Evolutionary conservation across 2,797 vertebrate species (phyloP).

Genomic region (Gobio occitaniae): DNA sequence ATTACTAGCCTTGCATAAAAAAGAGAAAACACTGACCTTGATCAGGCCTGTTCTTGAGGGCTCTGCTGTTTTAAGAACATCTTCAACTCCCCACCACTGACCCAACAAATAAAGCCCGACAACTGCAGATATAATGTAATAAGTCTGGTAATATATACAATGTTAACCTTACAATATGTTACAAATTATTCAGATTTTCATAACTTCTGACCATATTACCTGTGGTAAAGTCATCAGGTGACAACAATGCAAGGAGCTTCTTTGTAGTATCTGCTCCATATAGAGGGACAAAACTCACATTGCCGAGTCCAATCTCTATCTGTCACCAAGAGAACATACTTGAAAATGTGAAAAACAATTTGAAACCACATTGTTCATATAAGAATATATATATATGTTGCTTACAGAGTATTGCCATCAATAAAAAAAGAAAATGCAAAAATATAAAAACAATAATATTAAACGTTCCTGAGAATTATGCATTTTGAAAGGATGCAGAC

Average conservation of each 20-base stretch:
- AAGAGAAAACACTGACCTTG: constrained; percentile 71
- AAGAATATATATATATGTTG: neutral
- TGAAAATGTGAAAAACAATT: constrained; percentile 13
- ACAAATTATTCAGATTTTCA: neutral
- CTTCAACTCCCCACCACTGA: constrained; percentile 87
- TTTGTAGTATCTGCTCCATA: constrained; percentile 81
- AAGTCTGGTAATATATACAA: neutral
- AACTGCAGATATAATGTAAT: constrained; percentile 65
- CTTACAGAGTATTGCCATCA: neutral
- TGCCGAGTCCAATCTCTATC: constrained; percentile 81
- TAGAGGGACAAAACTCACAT: constrained; percentile 83
- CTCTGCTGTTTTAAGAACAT: constrained; percentile 84
- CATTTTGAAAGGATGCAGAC: neutral
- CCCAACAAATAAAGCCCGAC: constrained; percentile 87
- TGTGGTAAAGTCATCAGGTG: constrained; percentile 77
- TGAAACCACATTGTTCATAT: neutral
- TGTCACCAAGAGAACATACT: constrained; percentile 53
- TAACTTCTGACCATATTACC: constrained; percentile 66
- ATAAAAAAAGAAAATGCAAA: neutral
- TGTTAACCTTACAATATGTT: neutral
- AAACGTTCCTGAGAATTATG: neutral
- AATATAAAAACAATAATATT: neutral
- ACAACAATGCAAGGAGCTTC: constrained; percentile 87
- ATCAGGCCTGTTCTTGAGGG: constrained; percentile 79
- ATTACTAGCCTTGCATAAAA: neutral